phyloP scores from a whole-genome alignment of 2,888 invertebrate genomes.

The Lasioglossum marginatum region DNA sequence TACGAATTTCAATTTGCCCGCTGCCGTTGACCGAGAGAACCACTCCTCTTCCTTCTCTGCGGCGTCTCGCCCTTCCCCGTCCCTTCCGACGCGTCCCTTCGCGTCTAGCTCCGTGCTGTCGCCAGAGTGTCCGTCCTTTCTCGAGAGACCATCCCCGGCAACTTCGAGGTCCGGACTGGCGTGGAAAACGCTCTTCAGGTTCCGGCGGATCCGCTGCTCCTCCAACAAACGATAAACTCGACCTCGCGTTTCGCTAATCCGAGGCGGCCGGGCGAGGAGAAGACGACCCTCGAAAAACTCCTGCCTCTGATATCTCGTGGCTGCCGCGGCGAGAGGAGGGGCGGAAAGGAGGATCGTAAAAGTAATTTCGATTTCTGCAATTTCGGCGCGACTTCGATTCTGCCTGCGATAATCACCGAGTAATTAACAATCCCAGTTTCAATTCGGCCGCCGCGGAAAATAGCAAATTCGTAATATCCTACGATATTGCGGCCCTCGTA shows the following conservation, averaged over 20 bases:
- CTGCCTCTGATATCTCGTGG: not conserved
- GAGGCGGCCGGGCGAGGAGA: not conserved
- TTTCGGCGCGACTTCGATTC: slow-evolving; percentile 79
- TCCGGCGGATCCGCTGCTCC: not conserved
- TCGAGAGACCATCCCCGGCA: not conserved
- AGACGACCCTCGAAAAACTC: slow-evolving; percentile 2
- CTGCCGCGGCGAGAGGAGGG: not conserved
- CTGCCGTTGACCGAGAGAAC: slow-evolving; percentile 62
- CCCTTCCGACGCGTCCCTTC: not conserved
- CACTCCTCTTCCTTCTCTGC: slow-evolving; percentile 37
- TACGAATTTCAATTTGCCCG: slow-evolving; percentile 74
- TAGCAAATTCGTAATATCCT: slow-evolving; percentile 85
- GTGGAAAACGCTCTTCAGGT: not conserved
- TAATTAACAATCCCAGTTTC: slow-evolving; percentile 85
- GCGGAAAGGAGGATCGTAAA: slow-evolving; percentile 65
- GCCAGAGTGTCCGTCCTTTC: slow-evolving; percentile 10
- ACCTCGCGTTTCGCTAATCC: not conserved
- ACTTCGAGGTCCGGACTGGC: not conserved
- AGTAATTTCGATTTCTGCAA: slow-evolving; percentile 81
- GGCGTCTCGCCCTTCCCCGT: slow-evolving; percentile 50
- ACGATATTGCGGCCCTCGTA: slow-evolving; percentile 82
- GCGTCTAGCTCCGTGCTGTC: not conserved
- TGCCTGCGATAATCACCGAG: slow-evolving; percentile 82
- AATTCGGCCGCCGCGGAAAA: slow-evolving; percentile 83
- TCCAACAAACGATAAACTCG: not conserved